phyloP scores from a whole-genome alignment of 2,797 vertebrate genomes.

The Rhabdomys pumilio region DNA sequence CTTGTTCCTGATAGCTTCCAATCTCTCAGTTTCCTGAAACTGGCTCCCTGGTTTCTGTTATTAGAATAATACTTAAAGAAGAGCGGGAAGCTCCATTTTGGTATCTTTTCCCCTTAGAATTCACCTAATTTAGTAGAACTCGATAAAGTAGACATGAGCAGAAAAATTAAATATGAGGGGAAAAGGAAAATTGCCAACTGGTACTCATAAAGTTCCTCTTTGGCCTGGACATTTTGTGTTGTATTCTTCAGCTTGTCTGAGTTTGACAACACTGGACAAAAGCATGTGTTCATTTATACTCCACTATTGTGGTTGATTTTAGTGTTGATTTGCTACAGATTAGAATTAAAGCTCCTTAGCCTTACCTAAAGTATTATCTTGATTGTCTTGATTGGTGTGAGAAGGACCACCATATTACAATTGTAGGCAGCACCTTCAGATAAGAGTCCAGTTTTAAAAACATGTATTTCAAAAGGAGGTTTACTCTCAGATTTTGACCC shows the following conservation, averaged over 20 bases:
- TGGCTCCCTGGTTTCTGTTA: conserved; percentile 34
- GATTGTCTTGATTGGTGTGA: no score
- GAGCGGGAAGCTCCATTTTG: background rate
- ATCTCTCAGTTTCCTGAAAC: conserved; percentile 27
- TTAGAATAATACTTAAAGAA: background rate
- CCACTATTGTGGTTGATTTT: background rate
- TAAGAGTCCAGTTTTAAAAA: background rate
- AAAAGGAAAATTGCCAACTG: conserved; percentile 28
- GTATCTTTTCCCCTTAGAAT: conserved; percentile 35
- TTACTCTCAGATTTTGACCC: background rate
- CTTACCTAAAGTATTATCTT: background rate
- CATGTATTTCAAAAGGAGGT: background rate
- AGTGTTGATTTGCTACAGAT: background rate
- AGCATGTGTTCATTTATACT: conserved; percentile 6
- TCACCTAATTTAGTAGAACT: background rate
- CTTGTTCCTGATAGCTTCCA: conserved; percentile 20
- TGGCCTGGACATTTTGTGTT: background rate
- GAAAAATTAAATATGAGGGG: conserved; percentile 41
- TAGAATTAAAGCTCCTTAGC: background rate
- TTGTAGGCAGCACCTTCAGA: background rate
- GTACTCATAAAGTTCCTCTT: background rate
- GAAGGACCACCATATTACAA: no score
- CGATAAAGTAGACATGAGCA: background rate
- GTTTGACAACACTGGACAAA: background rate
- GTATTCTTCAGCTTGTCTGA: conserved; percentile 36